Conservation (phyloP, 2,113 vertebrate species). For the Ondatra zibethicus region DNA sequence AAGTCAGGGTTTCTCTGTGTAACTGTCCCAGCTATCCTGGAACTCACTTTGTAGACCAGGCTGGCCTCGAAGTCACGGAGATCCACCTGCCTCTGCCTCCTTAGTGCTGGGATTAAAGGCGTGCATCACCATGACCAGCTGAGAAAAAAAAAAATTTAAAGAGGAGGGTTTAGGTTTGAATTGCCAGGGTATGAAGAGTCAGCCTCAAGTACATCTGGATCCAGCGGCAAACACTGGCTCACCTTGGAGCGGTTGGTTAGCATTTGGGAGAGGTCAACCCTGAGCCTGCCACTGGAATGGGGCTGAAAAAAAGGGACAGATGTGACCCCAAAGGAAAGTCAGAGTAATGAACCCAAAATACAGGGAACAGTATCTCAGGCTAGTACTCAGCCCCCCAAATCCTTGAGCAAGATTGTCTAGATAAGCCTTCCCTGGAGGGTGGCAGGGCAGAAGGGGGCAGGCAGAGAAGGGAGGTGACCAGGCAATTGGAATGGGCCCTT, state of each 20-base stretch:
- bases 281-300: not conserved
- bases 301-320: not conserved
- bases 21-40: too few species aligned
- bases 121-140: too few species aligned
- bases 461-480: not conserved
- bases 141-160: not conserved
- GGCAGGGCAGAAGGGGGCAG: not conserved
- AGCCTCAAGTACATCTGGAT: not conserved
- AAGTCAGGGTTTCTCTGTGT: too few species aligned
- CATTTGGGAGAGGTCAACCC: not conserved
- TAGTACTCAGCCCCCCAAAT: not conserved
- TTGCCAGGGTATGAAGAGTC: not conserved
- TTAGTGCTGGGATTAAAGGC: too few species aligned
- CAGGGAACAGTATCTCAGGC: not conserved
- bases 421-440: fast-evolving
- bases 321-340: not conserved
- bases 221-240: not conserved
- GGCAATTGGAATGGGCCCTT: conserved; percentile 45
- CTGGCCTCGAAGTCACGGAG: too few species aligned
- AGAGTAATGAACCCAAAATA: not conserved
- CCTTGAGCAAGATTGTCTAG: not conserved
- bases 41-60: too few species aligned
- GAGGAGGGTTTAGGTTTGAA: not conserved
- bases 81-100: too few species aligned
- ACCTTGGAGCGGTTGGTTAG: not conserved